Base-by-base conservation (phyloP, 92 coral and sea anemone genomes). In the Porites evermanni region DNA sequence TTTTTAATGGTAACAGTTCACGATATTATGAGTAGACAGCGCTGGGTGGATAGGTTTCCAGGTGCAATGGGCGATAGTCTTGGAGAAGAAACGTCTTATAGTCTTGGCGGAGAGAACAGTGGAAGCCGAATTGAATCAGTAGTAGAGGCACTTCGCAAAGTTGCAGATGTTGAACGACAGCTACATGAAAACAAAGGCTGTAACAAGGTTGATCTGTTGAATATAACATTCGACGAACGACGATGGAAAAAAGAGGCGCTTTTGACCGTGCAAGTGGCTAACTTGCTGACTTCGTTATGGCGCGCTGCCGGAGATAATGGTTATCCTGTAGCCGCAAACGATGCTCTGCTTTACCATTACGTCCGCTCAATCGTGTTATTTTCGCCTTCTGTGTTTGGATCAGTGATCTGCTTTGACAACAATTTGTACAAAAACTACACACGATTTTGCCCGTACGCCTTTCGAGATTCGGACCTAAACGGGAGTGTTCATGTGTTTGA, bases 381-480 rank as follows among this genome's bases (percentile, higher is more conserved):
- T 24, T 94, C 95, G 5, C 87, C 81, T 0, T 61, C 85, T 1
- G 89, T 96, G 6, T 95, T 90, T 54, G 98, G 98, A 19, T 96
- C 98, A 2, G 98, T 90, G 1, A 88, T 96, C 24, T 95, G 97
- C 86, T 96, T 96, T 44, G 96, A 94, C 13, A 75, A 66, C 60
- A 51, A 91, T 53, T 84, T 81, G 70, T 96, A 92, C 64, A 82
- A 78, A 63, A 87, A 90, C 52, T 91, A 86, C 67, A 85, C 93
- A 6, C 75, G 88, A 53, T 96, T 96, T 65, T 95, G 98, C 59
- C 98, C 98, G 44, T 96, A 94, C 78, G 98, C 98, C 7, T 96
- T 86, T 63, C 91, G 93, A 29, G 91, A 90, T 70, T 64, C 79
- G 16, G 70, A 20, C 2, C 74, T 29, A 7, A 82, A 74, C 12